phyloP scores from a whole-genome alignment of 30 jellyfish, hydroid and myxozoan genomes.

The Chironex yamaguchii region DNA sequence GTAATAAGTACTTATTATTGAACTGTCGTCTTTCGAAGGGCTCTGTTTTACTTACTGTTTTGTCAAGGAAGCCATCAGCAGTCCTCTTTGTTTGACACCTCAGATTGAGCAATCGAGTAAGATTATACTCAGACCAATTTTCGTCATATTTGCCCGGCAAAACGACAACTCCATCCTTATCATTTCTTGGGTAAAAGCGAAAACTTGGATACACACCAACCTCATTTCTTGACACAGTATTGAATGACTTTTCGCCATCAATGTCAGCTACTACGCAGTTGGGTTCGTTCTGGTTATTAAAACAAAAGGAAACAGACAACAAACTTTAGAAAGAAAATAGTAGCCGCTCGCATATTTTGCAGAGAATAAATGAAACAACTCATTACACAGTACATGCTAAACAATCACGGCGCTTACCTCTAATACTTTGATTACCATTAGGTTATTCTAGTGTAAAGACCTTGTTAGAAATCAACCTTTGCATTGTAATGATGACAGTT shows the following conservation, averaged over 20 bases:
- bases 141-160: slow-evolving; percentile 98
- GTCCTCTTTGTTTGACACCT: slow-evolving; percentile 77
- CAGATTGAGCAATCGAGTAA: slow-evolving; percentile 79
- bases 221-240: slow-evolving; percentile 72
- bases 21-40: too few species aligned
- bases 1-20: too few species aligned
- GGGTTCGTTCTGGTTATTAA: slow-evolving; percentile 74
- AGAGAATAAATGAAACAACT: too few species aligned
- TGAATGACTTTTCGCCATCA: slow-evolving; percentile 82
- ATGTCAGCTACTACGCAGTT: slow-evolving; percentile 80
- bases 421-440: too few species aligned
- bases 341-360: too few species aligned
- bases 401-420: too few species aligned
- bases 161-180: slow-evolving; percentile 84
- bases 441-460: too few species aligned
- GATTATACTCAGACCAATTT: slow-evolving; percentile 91
- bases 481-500: too few species aligned
- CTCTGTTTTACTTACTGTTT: slow-evolving; percentile 70
- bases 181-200: slow-evolving; percentile 74
- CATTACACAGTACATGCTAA: too few species aligned
- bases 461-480: too few species aligned
- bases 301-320: neutral
- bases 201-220: slow-evolving; percentile 93
- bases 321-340: too few species aligned
- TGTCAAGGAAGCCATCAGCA: slow-evolving; percentile 77